Evolutionary conservation across 1,140 invertebrate genomes (phyloP).

Genomic region (Holotrichia oblita): DNA sequence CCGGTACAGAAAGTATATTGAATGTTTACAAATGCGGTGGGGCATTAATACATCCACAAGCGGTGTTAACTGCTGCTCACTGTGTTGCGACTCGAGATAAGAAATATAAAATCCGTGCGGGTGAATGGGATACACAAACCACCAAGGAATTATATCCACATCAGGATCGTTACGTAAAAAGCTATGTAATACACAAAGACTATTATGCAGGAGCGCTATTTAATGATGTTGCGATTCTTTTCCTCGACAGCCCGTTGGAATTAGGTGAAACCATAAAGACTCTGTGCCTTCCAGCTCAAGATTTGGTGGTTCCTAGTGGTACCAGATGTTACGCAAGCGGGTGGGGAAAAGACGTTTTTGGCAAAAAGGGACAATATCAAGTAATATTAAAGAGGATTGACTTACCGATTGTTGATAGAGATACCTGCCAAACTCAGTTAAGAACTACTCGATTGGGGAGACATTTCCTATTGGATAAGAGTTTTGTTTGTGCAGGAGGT

Average conservation of each 20-base stretch:
- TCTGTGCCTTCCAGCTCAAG: constrained; percentile 72
- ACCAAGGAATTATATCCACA: too few species aligned
- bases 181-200: constrained; percentile 61
- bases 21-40: constrained; percentile 71
- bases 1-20: neutral
- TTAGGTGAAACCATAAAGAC: constrained; percentile 74
- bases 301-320: constrained; percentile 55
- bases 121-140: constrained; percentile 85
- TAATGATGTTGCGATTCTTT: constrained; percentile 76
- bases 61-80: constrained; percentile 67
- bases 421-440: constrained; percentile 68
- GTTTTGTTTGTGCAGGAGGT: too few species aligned
- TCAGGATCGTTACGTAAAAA: constrained; percentile 71
- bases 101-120: too few species aligned
- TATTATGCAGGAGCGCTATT: constrained; percentile 66
- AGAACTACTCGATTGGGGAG: too few species aligned
- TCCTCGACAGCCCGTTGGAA: constrained; percentile 67
- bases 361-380: constrained; percentile 68
- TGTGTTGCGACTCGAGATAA: constrained; percentile 62
- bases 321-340: constrained; percentile 67
- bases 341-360: constrained; percentile 73
- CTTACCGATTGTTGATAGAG: constrained; percentile 68
- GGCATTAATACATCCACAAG: constrained; percentile 62
- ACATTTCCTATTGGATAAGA: constrained; percentile 71
- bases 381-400: constrained; percentile 77